Conservation (phyloP, 2,797 vertebrate species). For the Pseudochirops corinnae region DNA sequence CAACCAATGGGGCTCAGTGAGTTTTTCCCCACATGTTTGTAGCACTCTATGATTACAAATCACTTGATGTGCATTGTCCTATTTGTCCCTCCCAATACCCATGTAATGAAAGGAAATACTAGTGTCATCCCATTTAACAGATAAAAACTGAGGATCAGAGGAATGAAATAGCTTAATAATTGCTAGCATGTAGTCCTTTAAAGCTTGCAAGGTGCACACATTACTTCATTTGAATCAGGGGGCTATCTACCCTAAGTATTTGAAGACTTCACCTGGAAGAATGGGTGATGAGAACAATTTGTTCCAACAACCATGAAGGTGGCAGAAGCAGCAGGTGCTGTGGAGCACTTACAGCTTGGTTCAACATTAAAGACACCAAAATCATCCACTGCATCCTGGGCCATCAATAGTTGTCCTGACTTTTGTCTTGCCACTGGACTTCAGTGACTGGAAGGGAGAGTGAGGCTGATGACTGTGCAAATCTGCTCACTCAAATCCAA, state of each 20-base stretch:
- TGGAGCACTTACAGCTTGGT: too few relatives aligned
- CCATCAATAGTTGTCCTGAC: neutral
- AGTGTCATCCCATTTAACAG: slow-evolving; percentile 4
- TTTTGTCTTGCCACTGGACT: neutral
- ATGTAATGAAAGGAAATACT: neutral
- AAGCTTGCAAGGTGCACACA: too few relatives aligned
- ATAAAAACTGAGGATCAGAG: neutral
- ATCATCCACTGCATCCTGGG: neutral
- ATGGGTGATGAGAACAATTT: too few relatives aligned
- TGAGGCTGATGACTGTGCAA: neutral
- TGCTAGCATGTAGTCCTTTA: too few relatives aligned
- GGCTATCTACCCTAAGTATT: too few relatives aligned
- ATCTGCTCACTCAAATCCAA: neutral
- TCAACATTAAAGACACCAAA: neutral
- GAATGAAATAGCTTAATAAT: neutral
- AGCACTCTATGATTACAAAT: neutral
- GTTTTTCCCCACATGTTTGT: too few relatives aligned
- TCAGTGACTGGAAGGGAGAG: neutral
- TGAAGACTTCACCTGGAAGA: too few relatives aligned
- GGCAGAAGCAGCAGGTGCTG: too few relatives aligned
- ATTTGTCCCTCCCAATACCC: neutral
- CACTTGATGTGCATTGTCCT: neutral
- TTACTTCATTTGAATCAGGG: too few relatives aligned
- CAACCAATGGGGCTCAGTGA: neutral
- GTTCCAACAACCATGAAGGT: too few relatives aligned